A percentile compares a stretch with the other conserved stretches of the same genome.
phyloP scores from a whole-genome alignment of 2,113 vertebrate species.

The Etheostoma cragini region DNA sequence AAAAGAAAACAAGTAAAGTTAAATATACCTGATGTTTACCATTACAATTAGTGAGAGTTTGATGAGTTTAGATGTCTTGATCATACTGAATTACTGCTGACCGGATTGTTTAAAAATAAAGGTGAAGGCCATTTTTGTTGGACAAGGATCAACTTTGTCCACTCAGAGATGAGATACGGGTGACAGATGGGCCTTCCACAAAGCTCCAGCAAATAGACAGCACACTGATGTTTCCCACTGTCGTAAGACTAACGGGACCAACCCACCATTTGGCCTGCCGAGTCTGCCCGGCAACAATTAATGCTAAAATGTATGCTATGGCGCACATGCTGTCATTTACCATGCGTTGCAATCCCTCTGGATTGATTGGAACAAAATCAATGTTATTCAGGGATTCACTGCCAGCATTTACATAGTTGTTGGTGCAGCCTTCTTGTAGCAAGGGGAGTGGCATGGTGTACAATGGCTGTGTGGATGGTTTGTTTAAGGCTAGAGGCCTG shows the following conservation, averaged over 20 bases:
- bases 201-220: constrained; percentile 37
- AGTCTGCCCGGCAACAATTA: constrained; percentile 79
- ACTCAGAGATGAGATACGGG: constrained; percentile 38
- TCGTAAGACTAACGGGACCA: constrained; percentile 39
- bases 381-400: constrained; percentile 78
- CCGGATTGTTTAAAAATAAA: background rate
- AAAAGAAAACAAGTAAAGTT: background rate
- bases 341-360: constrained; percentile 66
- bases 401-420: constrained; percentile 75
- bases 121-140: constrained; percentile 30
- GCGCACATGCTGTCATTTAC: constrained; percentile 61
- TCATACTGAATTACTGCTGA: background rate
- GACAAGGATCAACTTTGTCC: constrained; percentile 45
- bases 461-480: constrained; percentile 72
- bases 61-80: background rate
- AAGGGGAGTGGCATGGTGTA: constrained; percentile 64
- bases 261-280: constrained; percentile 12
- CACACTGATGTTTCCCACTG: constrained; percentile 45
- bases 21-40: background rate
- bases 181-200: constrained; percentile 64
- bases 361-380: constrained; percentile 80
- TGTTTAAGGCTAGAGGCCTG: constrained; percentile 78
- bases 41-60: background rate
- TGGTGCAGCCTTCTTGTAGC: constrained; percentile 67
- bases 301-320: constrained; percentile 64